Conservation (phyloP, 2,797 vertebrate genomes). For the Anguilla anguilla region DNA sequence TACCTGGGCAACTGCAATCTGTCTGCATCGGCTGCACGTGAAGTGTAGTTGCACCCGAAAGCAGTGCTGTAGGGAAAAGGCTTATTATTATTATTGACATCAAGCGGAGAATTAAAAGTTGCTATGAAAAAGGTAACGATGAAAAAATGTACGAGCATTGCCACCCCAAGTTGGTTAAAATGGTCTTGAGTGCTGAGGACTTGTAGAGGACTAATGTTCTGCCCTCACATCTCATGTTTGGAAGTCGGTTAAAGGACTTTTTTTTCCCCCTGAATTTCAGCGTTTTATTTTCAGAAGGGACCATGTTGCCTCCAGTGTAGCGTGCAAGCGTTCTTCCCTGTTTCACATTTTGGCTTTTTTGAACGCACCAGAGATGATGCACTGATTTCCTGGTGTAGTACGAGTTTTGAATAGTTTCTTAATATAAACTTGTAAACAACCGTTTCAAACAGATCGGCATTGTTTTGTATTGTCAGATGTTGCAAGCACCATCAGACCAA, state of each 20-base stretch:
- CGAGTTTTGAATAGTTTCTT: not conserved
- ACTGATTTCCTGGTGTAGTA: not conserved
- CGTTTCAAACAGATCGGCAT: not conserved
- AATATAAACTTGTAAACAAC: not conserved
- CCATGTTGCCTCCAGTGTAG: not conserved
- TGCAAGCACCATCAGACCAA: not conserved
- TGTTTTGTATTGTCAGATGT: not conserved
- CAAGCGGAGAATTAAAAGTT: too few species aligned
- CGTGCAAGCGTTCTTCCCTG: not conserved
- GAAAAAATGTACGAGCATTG: not conserved
- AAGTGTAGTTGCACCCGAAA: not conserved
- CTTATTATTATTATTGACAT: not conserved
- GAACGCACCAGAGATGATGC: not conserved
- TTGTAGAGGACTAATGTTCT: not conserved
- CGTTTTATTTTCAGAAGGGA: not conserved
- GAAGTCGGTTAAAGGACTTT: not conserved
- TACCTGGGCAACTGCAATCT: not conserved
- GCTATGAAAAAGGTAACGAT: too few species aligned
- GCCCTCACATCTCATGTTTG: not conserved
- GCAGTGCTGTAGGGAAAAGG: not conserved
- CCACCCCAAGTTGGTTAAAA: not conserved
- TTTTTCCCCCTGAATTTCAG: too few species aligned
- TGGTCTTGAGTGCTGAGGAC: not conserved
- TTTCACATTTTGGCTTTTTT: not conserved
- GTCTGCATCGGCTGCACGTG: not conserved